Base-by-base conservation (phyloP, 2,113 vertebrate species). In the Carollia perspicillata region DNA sequence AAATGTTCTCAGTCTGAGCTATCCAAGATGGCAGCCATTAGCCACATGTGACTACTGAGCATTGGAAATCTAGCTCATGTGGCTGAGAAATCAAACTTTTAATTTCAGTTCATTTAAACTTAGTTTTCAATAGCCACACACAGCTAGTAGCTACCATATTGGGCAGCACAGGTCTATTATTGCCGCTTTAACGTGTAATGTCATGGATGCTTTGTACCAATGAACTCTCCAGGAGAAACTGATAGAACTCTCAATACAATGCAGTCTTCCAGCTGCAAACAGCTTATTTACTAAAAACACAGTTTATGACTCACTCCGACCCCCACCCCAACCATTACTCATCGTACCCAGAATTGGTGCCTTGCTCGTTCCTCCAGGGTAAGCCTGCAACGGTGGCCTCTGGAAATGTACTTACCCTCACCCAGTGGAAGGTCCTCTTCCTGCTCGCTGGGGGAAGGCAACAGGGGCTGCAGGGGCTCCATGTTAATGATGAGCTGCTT, bases 401-500 rank as follows among this genome's bases (percentile, higher is more conserved):
- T 6, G 30, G 53, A 49, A 58, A 2, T 0, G 28, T 1, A 97
- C 98, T 98, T 98, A 99, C 99, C 99, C 60, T 98, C 98, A 88
- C 99, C 98, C 86, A 98, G 47, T 1, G 97, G 89, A 77, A 97
- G 90, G 12, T 97, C 97, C 84, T 99, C 99, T 33, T 99, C 99
- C 63, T 99, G 99, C 96, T 99, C 99, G 0, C 97, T 98, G 88
- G 99, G 98, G 83, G 99, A 99, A 97, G 99, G 99, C 95, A 99
- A 98, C 1, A 99, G 98, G 20, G 99, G 99, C 85, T 99, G 98
- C 96, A 99, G 97, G 51, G 99, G 99, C 84, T 99, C 99, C 99
- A 99, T 99, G 97, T 99, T 99, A 97, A 99, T 99, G 97, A 99
- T 99, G 96, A 99, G 99, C 91, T 99, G 99, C 97, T 99, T 99